Evolutionary conservation across 2,888 invertebrate genomes (phyloP), one percentile per base, ranked within the genome.

Genomic region (Herminia tarsipennalis): DNA sequence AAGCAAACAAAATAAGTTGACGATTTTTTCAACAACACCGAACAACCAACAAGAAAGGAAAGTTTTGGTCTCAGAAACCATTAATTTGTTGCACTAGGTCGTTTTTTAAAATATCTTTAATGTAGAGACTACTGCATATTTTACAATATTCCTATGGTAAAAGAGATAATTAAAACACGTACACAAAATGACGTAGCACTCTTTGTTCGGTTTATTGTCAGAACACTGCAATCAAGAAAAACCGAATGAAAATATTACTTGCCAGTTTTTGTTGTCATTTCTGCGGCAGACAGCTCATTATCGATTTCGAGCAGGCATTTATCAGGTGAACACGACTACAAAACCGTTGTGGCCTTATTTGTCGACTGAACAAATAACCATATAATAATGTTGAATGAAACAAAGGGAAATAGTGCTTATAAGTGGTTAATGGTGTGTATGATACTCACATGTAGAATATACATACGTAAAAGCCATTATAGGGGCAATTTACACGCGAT

Each of bases 401-500:
- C 14, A 18, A 21, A 16, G 37, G 13, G 25, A 38, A 40, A 40
- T 30, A 37, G 21, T 9, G 17, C 33, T 35, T 55, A 44, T 42
- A 47, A 47, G 32, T 43, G 49, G 38, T 51, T 14, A 29, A 42
- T 37, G n/a, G 20, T 21, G 36, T 32, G 22, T 34, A 42, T 53
- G 39, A 14, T 45, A 27, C 18, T 28, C 20, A 30, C 25, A 29
- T 14, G 5, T 39, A 9, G 25, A 16, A 22, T 47, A 49, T 28
- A 27, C 40, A 37, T 38, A 52, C 50, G 47, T 49, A 51, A 57
- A 61, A 38, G 43, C 46, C 28, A 41, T 46, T 56, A 46, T 43
- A 54, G 34, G 44, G 38, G 37, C 42, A 48, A 50, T 61, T 61
- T 44, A 48, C 48, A 55, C 62, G 61, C 46, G 45, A 54, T 40